Conservation (phyloP, 2,888 invertebrate species). For the Arctia plantaginis region DNA sequence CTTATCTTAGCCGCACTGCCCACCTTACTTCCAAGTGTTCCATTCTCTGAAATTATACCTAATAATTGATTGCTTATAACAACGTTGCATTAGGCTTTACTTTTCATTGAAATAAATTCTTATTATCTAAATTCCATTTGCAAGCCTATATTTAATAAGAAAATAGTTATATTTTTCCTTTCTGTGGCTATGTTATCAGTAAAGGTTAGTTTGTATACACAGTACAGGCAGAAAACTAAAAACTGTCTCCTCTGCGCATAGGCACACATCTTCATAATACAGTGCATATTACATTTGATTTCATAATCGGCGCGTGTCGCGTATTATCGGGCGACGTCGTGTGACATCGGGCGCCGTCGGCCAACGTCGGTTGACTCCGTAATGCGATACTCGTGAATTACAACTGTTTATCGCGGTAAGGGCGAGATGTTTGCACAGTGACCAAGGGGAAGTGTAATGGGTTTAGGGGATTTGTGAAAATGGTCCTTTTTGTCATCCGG, state of each 20-base stretch:
- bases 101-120: no score
- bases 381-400: conserved; percentile 80
- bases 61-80: no score
- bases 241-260: conserved; percentile 48
- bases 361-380: conserved; percentile 60
- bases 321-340: conserved; percentile 80
- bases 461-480: conserved; percentile 74
- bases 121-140: no score
- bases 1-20: no score
- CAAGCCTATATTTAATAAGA: no score
- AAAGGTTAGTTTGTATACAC: neutral
- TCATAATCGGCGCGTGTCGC: conserved; percentile 81
- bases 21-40: no score
- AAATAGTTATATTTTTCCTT: neutral
- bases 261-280: conserved; percentile 38
- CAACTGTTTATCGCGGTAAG: conserved; percentile 81
- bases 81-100: no score
- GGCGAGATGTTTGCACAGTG: conserved; percentile 55
- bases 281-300: conserved; percentile 69
- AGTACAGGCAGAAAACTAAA: conserved; percentile 29
- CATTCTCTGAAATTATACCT: no score
- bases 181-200: neutral
- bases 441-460: conserved; percentile 63
- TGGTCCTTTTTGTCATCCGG: conserved; percentile 57
- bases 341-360: conserved; percentile 32